Evolutionary conservation across 2,888 invertebrate species (phyloP), one percentile per base, ranked within the genome.

Genomic region (Tineola bisselliella): DNA sequence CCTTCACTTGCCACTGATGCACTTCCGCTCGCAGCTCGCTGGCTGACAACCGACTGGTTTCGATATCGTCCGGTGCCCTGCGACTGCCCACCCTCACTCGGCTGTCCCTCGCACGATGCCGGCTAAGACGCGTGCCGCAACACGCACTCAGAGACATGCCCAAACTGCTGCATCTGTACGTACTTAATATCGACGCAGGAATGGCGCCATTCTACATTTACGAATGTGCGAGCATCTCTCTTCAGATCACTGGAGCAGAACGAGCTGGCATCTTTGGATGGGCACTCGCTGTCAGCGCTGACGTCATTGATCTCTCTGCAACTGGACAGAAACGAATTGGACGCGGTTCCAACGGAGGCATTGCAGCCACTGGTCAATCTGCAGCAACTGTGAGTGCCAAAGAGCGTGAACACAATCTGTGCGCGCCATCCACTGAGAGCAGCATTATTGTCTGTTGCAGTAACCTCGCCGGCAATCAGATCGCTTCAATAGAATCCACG

Each of bases 381-480:
- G 62, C 89, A 89, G 70, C 88, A 88, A 62, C 76, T 91, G 91
- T 88, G 90, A 74, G 91, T 92, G 70, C n/a, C 3, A 2, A 38
- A 3, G n/a, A 38, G 38, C 38, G 10, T 2, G 10, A 38, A 10
- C 2, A 10, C 38, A 8, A 31, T 31, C 6, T 87, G 94, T 73
- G 91, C 92, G 77, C 88, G 91, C n/a, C n/a, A n/a, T n/a, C n/a
- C n/a, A n/a, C n/a, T 87, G 70, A 84, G 72, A 84, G 84, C 70
- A 75, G 76, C 70, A 86, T n/a, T n/a, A n/a, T n/a, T n/a, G n/a
- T n/a, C n/a, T 91, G 68, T 87, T 84, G 54, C 89, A 95, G 95
- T 74, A 92, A 93, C 81, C 88, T 95, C 73, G 92, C 91, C 66
- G 91, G 90, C 75, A 95, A 95, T 88, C 87, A 90, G 75, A 88